Evolutionary conservation across 2,797 vertebrate genomes (phyloP), one percentile per base, ranked within the genome.

Genomic region (Onychomys arenicola): DNA sequence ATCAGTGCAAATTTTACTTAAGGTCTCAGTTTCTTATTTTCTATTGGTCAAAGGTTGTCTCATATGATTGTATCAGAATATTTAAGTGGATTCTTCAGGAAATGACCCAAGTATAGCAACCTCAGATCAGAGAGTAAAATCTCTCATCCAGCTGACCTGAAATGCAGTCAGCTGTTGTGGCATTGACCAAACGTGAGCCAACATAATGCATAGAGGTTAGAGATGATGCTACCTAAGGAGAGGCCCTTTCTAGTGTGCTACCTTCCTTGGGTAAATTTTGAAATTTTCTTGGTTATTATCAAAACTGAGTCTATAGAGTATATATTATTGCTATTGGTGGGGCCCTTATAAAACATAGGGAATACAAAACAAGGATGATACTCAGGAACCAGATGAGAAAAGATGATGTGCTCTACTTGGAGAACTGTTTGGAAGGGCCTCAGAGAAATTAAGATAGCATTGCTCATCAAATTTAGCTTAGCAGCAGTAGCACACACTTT

Each of bases 391-490:
- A 59, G 7, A 73, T 10, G 19, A 14, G 73, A 61, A 90, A 92
- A 69, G 16, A 80, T 73, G 16, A 6, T 27, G 17, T 75, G 13
- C 43, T 90, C 40, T 85, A 6, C 57, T 59, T 61, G 46, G 32
- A 43, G 61, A 90, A 61, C 63, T 88, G 49, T 19, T 84, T 90
- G 63, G 2, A 94, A 95, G 59, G 77, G 52, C 16, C 63, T 92
- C 23, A 55, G 23, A 43, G 61, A 27, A 92, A 25, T 59, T 94
- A 65, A 89, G n/a, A 78, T 19, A 37, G 25, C 6, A 61, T 21
- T 69, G 43, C 32, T 91, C 59, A 78, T 59, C 63, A 80, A 32
- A 78, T 43, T 86, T 69, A 80, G 46, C 63, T 57, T 81, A 32
- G 27, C 29, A 55, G 52, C 52, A 13, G 52, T 55, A 10, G 52